These are phyloP conservation scores for Forbesichthys agassizii DNA, from an alignment of 2,113 vertebrate genomes.

Conservation along the genomic window DNA sequence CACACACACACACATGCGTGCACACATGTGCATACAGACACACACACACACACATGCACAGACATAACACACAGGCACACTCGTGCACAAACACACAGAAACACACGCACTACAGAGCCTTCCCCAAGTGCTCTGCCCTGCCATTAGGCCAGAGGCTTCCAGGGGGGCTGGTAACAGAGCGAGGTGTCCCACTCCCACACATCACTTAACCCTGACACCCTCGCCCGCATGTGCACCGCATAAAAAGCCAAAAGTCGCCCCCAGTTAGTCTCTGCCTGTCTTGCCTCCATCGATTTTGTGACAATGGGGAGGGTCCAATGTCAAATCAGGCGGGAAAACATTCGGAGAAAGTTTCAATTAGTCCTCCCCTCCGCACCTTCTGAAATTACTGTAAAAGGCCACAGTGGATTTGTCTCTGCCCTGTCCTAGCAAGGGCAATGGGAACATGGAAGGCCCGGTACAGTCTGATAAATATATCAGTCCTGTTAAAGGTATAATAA, in stretches of 20 bases:
- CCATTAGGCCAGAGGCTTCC: constrained; percentile 51
- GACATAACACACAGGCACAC: too few relatives aligned
- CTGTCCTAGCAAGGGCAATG: constrained; percentile 44
- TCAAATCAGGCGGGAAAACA: constrained; percentile 77
- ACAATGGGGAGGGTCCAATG: constrained; percentile 86
- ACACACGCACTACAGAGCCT: background rate
- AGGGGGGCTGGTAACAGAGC: constrained; percentile 43
- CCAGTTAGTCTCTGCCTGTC: constrained; percentile 72
- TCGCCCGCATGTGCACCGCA: constrained; percentile 58
- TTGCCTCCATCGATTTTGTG: constrained; percentile 89
- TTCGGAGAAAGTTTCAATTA: constrained; percentile 87
- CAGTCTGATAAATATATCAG: background rate
- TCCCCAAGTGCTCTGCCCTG: constrained; percentile 47
- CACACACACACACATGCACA: background rate
- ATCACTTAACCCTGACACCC: constrained; percentile 86
- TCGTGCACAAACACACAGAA: too few relatives aligned
- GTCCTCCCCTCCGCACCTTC: constrained; percentile 35
- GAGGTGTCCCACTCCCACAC: constrained; percentile 73
- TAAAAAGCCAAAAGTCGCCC: constrained; percentile 71
- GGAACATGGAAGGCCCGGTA: constrained; percentile 37
- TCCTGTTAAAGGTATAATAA: too few relatives aligned
- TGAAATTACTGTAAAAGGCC: constrained; percentile 65
- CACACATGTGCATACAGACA: constrained; percentile 14
- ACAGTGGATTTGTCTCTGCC: constrained; percentile 45
- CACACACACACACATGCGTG: constrained; percentile 8